Evolutionary conservation across 2,888 invertebrate genomes (phyloP).

Genomic region (Drosophila colorata): DNA sequence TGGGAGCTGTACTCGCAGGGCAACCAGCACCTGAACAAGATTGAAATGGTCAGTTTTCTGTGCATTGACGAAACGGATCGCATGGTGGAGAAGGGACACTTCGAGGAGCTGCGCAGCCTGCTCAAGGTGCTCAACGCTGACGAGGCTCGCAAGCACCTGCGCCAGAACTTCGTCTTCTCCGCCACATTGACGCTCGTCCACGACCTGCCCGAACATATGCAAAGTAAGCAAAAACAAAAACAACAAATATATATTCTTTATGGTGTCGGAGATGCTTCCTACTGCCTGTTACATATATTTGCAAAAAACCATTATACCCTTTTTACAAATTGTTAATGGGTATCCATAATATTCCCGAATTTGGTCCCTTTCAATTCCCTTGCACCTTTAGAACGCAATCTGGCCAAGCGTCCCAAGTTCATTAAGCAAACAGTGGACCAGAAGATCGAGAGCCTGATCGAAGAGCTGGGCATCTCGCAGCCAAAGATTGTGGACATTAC

Average conservation of each 20-base stretch:
- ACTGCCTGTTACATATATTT: no score
- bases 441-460: slow-evolving; percentile 91
- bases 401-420: slow-evolving; percentile 85
- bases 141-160: slow-evolving; percentile 86
- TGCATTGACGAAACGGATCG: slow-evolving; percentile 99
- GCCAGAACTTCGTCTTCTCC: slow-evolving; percentile 98
- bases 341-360: no score
- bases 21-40: slow-evolving; percentile 90
- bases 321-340: no score
- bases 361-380: neutral
- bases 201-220: slow-evolving; percentile 91
- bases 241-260: no score
- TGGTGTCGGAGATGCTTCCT: no score
- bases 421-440: slow-evolving; percentile 90
- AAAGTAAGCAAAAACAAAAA: slow-evolving; percentile 85
- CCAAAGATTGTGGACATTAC: slow-evolving; percentile 98
- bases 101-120: slow-evolving; percentile 94
- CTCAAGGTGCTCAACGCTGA: slow-evolving; percentile 92
- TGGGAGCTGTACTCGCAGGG: slow-evolving; percentile 96
- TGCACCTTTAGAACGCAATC: slow-evolving; percentile 74
- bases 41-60: slow-evolving; percentile 92
- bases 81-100: slow-evolving; percentile 98
- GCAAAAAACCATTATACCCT: no score
- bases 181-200: slow-evolving; percentile 98
- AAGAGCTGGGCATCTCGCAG: slow-evolving; percentile 93